Evolutionary conservation across 1,140 invertebrate species (phyloP).

Genomic region (Aphaenogaster floridana): DNA sequence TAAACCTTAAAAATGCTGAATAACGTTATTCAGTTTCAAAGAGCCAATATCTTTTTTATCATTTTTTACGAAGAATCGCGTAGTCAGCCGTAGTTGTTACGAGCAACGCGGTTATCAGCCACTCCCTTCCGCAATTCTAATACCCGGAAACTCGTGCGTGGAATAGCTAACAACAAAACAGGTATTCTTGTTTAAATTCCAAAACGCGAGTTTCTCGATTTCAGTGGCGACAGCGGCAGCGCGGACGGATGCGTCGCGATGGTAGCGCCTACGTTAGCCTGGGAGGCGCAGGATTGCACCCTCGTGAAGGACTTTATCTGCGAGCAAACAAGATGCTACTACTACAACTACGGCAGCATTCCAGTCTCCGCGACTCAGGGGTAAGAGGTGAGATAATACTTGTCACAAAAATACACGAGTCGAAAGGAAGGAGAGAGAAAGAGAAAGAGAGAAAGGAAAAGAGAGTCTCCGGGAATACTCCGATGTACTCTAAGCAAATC

Average conservation of each 20-base stretch:
- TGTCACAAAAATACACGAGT: conserved; percentile 76
- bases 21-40: background rate
- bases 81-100: conserved; percentile 29
- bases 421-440: conserved; percentile 37
- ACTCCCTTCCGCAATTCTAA: conserved; percentile 35
- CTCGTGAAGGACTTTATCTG: conserved; percentile 95
- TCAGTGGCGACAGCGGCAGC: conserved; percentile 88
- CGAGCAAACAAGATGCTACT: conserved; percentile 95
- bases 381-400: conserved; percentile 91
- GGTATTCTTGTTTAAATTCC: conserved; percentile 65
- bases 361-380: conserved; percentile 95
- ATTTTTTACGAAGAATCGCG: background rate
- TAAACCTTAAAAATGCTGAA: background rate
- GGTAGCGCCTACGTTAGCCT: conserved; percentile 91
- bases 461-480: conserved; percentile 36
- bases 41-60: background rate
- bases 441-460: conserved; percentile 43
- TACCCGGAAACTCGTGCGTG: conserved; percentile 57
- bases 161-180: conserved; percentile 53
- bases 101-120: conserved; percentile 57
- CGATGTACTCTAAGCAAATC: conserved; percentile 44
- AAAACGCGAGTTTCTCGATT: conserved; percentile 68
- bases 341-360: conserved; percentile 96
- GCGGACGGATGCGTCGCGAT: conserved; percentile 92
- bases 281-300: conserved; percentile 94